These are phyloP conservation scores for Drosophila anomalipes DNA, from an alignment of 2,888 invertebrate species.

Conservation along the genomic window DNA sequence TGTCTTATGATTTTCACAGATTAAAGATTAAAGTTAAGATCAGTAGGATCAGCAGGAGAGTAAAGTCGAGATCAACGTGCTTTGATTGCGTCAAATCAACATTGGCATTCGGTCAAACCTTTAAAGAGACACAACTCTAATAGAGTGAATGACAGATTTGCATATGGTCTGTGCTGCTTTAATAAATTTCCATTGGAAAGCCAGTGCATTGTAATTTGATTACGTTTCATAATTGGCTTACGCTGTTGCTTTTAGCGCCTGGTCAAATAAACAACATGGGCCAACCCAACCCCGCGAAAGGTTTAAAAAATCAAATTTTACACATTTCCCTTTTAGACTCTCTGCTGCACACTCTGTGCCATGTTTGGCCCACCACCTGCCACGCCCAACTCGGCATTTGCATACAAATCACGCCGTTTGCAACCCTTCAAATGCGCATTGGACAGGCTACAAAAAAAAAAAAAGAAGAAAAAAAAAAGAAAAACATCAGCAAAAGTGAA, in stretches of 20 bases:
- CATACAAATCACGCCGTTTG: constrained; percentile 70
- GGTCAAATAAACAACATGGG: constrained; percentile 31
- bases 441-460: constrained; percentile 32
- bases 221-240: constrained; percentile 70
- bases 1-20: neutral
- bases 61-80: neutral
- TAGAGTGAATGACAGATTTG: neutral
- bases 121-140: neutral
- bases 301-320: constrained; percentile 66
- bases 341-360: neutral
- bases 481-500: constrained; percentile 21
- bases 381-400: constrained; percentile 53
- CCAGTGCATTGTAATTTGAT: constrained; percentile 60
- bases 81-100: neutral
- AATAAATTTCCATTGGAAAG: neutral
- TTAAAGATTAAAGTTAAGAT: neutral
- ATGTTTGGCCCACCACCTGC: neutral
- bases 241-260: constrained; percentile 40
- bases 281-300: neutral
- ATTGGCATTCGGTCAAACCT: neutral
- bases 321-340: constrained; percentile 23
- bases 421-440: constrained; percentile 73
- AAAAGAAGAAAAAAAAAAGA: neutral
- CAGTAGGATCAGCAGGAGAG: neutral
- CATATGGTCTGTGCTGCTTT: constrained; percentile 1